Conservation (phyloP, 2,113 vertebrate genomes). For the Rhabdomys dilectus region DNA sequence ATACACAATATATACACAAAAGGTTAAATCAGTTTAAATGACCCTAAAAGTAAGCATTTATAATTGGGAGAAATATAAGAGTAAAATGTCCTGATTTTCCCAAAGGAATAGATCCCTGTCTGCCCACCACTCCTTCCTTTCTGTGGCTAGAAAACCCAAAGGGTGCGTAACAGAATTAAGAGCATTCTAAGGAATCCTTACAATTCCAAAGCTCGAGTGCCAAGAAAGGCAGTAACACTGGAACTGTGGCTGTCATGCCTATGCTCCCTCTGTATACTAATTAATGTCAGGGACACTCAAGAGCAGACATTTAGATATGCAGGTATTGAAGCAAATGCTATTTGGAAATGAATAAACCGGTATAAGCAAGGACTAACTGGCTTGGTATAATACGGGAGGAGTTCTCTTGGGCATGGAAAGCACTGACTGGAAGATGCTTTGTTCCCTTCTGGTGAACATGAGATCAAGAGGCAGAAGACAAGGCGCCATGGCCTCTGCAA, state of each 20-base stretch:
- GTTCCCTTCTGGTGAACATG: neutral
- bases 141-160: neutral
- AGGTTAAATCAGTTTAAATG: neutral
- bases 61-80: neutral
- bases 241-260: neutral
- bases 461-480: neutral
- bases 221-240: neutral
- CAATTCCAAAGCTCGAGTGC: neutral
- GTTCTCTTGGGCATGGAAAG: neutral
- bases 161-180: neutral
- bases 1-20: neutral
- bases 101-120: neutral
- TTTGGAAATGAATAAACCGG: neutral
- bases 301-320: neutral
- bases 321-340: neutral
- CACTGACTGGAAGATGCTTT: neutral
- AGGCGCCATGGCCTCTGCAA: neutral
- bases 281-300: neutral
- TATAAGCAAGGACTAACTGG: neutral
- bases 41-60: neutral
- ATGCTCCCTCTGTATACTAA: neutral
- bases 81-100: neutral
- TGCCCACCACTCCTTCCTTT: neutral
- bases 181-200: neutral
- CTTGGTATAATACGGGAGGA: neutral